phyloP scores from a whole-genome alignment of 2,797 vertebrate genomes.

The Cuniculus paca region DNA sequence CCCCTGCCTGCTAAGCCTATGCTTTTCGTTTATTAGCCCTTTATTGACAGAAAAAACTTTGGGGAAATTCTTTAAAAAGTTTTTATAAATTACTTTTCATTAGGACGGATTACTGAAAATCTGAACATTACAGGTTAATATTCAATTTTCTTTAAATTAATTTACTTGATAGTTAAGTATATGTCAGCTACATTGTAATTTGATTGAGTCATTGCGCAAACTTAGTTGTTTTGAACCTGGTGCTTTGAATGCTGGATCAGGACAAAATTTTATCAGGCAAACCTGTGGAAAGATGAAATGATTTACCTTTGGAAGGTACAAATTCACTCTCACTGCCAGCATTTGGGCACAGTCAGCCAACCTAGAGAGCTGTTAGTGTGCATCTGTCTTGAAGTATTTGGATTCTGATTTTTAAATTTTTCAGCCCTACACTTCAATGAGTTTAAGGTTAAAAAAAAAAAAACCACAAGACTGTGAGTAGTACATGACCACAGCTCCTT shows the following conservation, averaged over 20 bases:
- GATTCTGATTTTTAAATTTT: background rate
- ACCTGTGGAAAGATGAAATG: background rate
- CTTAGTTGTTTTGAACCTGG: background rate
- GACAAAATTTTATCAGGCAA: background rate
- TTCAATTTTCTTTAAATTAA: background rate
- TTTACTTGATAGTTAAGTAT: background rate
- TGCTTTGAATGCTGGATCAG: background rate
- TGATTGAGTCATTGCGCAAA: background rate
- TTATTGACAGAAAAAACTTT: background rate
- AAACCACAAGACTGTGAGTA: background rate
- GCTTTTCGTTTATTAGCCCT: background rate
- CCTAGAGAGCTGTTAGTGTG: rapidly evolving
- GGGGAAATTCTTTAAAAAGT: background rate
- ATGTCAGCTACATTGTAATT: background rate
- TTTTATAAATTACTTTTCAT: background rate
- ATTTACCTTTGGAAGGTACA: background rate
- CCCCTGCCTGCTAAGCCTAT: background rate
- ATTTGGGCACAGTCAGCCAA: background rate
- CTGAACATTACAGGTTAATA: background rate
- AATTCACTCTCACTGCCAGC: too few relatives aligned
- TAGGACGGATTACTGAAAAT: background rate
- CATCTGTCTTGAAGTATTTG: background rate
- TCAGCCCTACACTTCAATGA: background rate
- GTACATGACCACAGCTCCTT: background rate
- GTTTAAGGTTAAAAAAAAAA: background rate